Evolutionary conservation across 2,113 vertebrate species (phyloP).

Genomic region (Uropsilus gracilis): DNA sequence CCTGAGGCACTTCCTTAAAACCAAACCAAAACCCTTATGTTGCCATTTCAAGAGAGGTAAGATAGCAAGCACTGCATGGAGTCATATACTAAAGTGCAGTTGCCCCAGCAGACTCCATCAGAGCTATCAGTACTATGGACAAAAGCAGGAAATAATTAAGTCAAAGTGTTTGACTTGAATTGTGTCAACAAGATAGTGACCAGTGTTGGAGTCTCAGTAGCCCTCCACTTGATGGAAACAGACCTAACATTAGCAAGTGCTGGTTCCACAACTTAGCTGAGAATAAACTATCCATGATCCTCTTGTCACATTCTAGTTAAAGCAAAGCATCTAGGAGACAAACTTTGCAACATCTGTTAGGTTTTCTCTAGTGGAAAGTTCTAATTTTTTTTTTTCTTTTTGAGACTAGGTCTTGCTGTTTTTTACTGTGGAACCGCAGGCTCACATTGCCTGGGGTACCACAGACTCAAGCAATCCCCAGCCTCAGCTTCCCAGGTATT

Average conservation of each 20-base stretch:
- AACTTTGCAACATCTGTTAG: neutral
- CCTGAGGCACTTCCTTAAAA: neutral
- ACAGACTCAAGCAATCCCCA: too few species aligned
- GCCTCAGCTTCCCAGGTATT: too few species aligned
- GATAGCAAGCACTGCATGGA: neutral
- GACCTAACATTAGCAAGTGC: neutral
- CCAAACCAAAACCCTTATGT: neutral
- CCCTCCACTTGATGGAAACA: neutral
- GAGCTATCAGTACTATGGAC: neutral
- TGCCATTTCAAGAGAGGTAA: neutral
- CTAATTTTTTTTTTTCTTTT: too few species aligned
- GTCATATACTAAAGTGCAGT: neutral
- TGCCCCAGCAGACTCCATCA: neutral
- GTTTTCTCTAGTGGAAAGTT: slow-evolving; percentile 7
- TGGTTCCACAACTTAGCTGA: neutral
- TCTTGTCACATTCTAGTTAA: neutral
- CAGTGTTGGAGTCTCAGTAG: neutral
- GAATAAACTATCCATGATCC: neutral
- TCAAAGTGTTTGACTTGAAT: neutral
- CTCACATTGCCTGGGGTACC: too few species aligned
- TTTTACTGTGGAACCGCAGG: too few species aligned
- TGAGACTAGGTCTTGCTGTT: too few species aligned
- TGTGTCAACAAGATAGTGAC: neutral
- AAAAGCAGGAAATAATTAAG: neutral
- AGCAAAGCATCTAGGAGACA: neutral